A percentile compares a stretch with the other conserved stretches of the same genome.
Conservation (phyloP, 2,888 invertebrate species). For the Lasioglossum vierecki region DNA sequence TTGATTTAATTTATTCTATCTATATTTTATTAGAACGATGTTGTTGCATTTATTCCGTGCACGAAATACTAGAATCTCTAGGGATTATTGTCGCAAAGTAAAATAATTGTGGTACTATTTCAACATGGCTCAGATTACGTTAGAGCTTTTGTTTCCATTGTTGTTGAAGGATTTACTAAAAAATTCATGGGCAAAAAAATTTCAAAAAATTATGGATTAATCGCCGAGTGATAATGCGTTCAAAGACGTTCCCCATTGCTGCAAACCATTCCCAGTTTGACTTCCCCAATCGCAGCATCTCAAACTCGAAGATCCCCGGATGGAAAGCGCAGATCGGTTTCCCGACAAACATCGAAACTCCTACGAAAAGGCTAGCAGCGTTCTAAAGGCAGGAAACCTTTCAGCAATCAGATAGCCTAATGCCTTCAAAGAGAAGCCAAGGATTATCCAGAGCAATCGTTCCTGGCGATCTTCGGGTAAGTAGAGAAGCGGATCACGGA, state of each 20-base stretch:
- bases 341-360: conserved; percentile 14
- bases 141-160: too few relatives aligned
- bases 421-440: conserved; percentile 32
- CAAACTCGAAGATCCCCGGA: not conserved
- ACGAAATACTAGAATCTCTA: not conserved
- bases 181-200: not conserved
- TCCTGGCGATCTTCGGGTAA: conserved; percentile 45
- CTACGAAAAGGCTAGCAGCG: conserved; percentile 18
- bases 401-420: conserved; percentile 52
- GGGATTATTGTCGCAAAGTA: too few relatives aligned
- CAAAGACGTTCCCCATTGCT: too few relatives aligned
- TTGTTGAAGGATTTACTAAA: not conserved
- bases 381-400: conserved; percentile 17
- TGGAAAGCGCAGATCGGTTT: not conserved
- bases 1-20: not conserved
- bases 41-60: not conserved
- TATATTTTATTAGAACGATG: not conserved
- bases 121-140: too few relatives aligned
- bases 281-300: not conserved
- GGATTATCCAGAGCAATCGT: conserved; percentile 57
- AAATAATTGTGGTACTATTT: too few relatives aligned
- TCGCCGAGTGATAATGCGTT: too few relatives aligned
- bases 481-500: conserved; percentile 48
- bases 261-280: not conserved
- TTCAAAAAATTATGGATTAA: too few relatives aligned